Evolutionary conservation across 2,797 vertebrate genomes (phyloP), one percentile per base, ranked within the genome.

Genomic region (Tapirus indicus): DNA sequence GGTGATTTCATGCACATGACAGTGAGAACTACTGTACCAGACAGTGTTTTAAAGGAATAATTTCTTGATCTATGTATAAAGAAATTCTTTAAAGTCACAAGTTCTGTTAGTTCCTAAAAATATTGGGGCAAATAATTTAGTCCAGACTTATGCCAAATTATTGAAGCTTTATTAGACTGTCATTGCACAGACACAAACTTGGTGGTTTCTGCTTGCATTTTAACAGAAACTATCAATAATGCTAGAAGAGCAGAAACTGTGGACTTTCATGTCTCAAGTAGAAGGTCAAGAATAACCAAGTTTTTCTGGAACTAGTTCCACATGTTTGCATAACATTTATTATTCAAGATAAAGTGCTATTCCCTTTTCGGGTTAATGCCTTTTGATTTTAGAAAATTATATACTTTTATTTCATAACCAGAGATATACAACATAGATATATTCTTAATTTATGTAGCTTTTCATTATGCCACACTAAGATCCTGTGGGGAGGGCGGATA

Each of bases 331-430:
- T 66, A 35, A n/a, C 29, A 44, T n/a, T 72, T n/a, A 18, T 52
- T 88, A 77, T 54, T 92, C 44, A 56, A 71, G 84, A 64, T 74
- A 52, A 95, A 78, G 27, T 68, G 10, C 38, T 74, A 72, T 49
- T 86, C n/a, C 23, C 27, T 64, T 97, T 77, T 77, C 38, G 68
- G 69, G 52, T 64, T 86, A 89, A 79, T 96, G 69, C 27, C 47
- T 62, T 92, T 62, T 71, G 78, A 72, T 32, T 96, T 96, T 89
- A 77, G 86, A 89, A 96, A 92, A 80, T 3, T 41, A 27, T 60
- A 58, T 20, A 62, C 20, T 86, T 96, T 4, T 69, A 69, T 82
- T 80, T 35, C n/a, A 85, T 96, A 74, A 68, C 35, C 8, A 89
- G 14, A 74, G 29, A 47, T 58, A 27, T 4, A 41, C 56, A 93